Conservation (phyloP, 2,113 vertebrate species). For the Anarrhichthys ocellatus region DNA sequence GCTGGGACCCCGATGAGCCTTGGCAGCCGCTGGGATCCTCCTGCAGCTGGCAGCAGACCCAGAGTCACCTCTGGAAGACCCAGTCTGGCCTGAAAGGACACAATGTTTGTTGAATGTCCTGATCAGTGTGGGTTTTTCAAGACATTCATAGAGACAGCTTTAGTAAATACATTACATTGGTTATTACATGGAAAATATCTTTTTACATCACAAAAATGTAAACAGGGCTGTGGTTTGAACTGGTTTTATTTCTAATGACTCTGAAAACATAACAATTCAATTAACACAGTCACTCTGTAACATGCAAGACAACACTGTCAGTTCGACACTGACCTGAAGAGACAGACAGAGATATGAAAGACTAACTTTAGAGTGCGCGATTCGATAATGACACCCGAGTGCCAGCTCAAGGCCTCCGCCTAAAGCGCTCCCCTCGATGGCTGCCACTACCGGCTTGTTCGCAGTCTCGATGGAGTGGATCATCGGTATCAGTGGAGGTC, state of each 20-base stretch:
- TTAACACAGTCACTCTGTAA: neutral
- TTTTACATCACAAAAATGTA: neutral
- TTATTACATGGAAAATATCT: neutral
- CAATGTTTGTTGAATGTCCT: neutral
- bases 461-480: slow-evolving; percentile 86
- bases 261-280: neutral
- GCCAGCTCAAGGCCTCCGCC: slow-evolving; percentile 94
- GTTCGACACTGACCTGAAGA: slow-evolving; percentile 15
- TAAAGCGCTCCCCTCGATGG: slow-evolving; percentile 89
- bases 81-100: slow-evolving; percentile 83
- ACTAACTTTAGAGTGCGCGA: slow-evolving; percentile 88
- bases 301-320: slow-evolving; percentile 1
- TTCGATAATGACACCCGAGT: slow-evolving; percentile 92
- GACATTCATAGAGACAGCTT: neutral
- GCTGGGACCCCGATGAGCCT: slow-evolving; percentile 90
- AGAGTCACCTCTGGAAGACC: slow-evolving; percentile 92
- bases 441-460: slow-evolving; percentile 91
- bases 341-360: slow-evolving; percentile 21
- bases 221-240: neutral
- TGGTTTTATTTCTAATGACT: neutral
- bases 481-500: slow-evolving; percentile 64
- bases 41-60: slow-evolving; percentile 90
- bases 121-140: neutral
- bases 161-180: neutral
- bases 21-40: slow-evolving; percentile 91